Conservation (phyloP, 2,888 invertebrate genomes). For the Rhagonycha lutea region DNA sequence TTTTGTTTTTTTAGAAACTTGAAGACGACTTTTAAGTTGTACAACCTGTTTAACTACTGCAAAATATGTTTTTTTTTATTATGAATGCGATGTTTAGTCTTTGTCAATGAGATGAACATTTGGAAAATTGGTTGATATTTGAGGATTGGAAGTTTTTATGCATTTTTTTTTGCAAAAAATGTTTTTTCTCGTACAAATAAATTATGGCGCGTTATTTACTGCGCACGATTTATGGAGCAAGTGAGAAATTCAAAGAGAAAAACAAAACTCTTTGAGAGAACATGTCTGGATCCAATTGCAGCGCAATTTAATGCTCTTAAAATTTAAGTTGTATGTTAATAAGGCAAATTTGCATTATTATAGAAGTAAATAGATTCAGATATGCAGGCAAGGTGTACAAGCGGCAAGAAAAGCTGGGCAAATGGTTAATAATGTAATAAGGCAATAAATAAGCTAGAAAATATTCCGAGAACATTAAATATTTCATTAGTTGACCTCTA, state of each 20-base stretch:
- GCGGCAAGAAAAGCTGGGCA: not conserved
- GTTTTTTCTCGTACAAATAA: not conserved
- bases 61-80: constrained; percentile 16
- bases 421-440: constrained; percentile 3
- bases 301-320: not conserved
- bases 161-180: not conserved
- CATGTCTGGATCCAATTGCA: not conserved
- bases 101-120: not conserved
- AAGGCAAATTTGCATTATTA: not conserved
- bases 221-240: constrained; percentile 4
- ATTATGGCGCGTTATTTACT: constrained; percentile 7
- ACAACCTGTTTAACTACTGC: constrained; percentile 51
- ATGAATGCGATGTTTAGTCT: not conserved
- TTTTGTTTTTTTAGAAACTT: constrained; percentile 43
- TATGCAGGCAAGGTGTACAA: not conserved
- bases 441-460: constrained; percentile 32
- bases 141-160: not conserved
- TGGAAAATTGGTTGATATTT: not conserved
- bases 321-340: not conserved
- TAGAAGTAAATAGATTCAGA: not conserved
- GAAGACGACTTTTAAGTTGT: constrained; percentile 45
- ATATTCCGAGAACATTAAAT: constrained; percentile 35
- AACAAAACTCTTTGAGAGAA: not conserved
- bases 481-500: constrained; percentile 56
- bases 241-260: not conserved